Conservation (phyloP, 64 coral and sea anemone genomes). For the Montipora cactus region DNA sequence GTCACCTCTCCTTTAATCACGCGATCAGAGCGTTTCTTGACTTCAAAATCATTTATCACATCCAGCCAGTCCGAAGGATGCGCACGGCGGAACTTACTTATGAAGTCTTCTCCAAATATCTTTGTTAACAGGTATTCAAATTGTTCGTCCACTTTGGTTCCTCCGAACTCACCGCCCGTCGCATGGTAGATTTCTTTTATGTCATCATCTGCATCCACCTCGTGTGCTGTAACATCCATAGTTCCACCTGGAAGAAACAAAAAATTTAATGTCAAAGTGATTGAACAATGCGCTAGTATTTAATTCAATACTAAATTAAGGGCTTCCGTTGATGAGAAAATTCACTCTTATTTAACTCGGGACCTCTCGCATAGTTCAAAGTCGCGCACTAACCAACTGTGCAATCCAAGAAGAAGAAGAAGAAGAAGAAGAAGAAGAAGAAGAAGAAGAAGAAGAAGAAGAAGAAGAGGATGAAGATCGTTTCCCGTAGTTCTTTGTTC, state of each 20-base stretch:
- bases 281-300: no score
- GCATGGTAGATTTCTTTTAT: constrained; percentile 39
- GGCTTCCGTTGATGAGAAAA: no score
- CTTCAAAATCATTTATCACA: constrained; percentile 42
- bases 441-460: no score
- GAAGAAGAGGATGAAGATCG: no score
- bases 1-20: constrained; percentile 30
- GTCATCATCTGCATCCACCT: neutral
- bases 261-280: neutral
- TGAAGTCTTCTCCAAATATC: constrained; percentile 28
- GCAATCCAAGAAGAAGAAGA: no score
- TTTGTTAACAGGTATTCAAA: neutral
- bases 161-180: neutral
- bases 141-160: constrained; percentile 41
- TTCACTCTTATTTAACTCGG: no score
- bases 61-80: constrained; percentile 53
- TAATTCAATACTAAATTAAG: no score
- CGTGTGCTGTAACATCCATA: constrained; percentile 25
- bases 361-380: no score
- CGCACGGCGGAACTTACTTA: neutral
- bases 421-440: no score
- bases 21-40: constrained; percentile 48
- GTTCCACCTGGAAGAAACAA: neutral
- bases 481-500: no score
- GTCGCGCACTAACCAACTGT: no score